phyloP scores from a whole-genome alignment of 2,797 vertebrate species.

The Clarias platycephalus region DNA sequence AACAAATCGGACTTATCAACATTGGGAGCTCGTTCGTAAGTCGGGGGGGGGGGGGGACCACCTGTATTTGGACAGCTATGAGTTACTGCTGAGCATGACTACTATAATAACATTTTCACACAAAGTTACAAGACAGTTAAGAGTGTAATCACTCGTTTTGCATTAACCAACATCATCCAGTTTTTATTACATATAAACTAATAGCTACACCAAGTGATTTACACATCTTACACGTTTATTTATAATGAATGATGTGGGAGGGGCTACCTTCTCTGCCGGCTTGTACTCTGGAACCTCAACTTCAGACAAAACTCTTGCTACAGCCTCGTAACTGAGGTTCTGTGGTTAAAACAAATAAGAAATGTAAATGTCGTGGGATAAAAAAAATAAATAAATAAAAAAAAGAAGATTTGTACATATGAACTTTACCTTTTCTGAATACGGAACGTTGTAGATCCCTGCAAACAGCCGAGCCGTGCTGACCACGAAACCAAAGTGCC shows the following conservation, averaged over 20 bases:
- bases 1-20: too few relatives aligned
- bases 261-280: conserved; percentile 87
- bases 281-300: conserved; percentile 88
- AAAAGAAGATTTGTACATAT: neutral
- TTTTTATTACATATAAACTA: neutral
- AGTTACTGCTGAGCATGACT: neutral
- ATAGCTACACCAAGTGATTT: too few relatives aligned
- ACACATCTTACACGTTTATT: neutral
- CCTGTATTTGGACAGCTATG: neutral
- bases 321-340: conserved; percentile 81
- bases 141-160: neutral
- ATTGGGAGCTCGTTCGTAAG: too few relatives aligned
- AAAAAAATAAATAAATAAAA: neutral
- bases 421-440: conserved; percentile 80
- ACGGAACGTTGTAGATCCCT: conserved; percentile 82
- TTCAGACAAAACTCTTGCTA: conserved; percentile 77
- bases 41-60: too few relatives aligned
- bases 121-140: too few relatives aligned
- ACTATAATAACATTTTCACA: neutral
- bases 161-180: neutral
- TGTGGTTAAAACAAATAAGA: conserved; percentile 57
- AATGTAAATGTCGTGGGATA: neutral
- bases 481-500: conserved; percentile 88
- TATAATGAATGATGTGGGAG: neutral
- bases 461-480: conserved; percentile 89